Base-by-base conservation (phyloP, 2,113 vertebrate genomes). In the Neomonachus schauinslandi region DNA sequence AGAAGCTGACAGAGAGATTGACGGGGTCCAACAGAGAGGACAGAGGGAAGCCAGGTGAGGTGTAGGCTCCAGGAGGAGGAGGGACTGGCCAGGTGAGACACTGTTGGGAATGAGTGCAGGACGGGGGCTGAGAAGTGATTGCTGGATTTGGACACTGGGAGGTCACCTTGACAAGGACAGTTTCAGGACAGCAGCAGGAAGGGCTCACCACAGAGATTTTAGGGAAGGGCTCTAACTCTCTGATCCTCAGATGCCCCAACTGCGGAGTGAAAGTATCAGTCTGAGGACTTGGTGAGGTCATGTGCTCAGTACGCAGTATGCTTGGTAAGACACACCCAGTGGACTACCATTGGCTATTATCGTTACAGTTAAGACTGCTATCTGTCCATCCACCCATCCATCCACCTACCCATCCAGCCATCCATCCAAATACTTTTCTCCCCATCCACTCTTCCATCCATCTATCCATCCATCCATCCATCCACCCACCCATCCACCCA, bases 121-220 rank as follows among this genome's bases (percentile, higher is more conserved):
- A 3, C 5, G 12, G 63, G 51, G 22, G 9, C 81, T 36, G 55
- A 57, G 11, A 57, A 8, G 11, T 0, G 31, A 9, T 24, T 36
- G 0, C 28, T 11, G 74, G 36, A 7, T 21, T 9, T 51, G 74
- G 31, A 13, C 7, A 0, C 49, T 24, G 10, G 10, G 51, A 46
- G 33, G 15, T 22, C 67, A 33, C 57, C n/a, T 39, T 0, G 7
- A 8, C 11, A 1, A n/a, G 57, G 36, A 15, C 16, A 16, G 1
- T 31, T 28, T 81, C 61, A 16, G 49, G 16, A 16, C 61, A 16
- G 24, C 4, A 61, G 24, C 11, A 39, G 55, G 67, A n/a, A 22
- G 28, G 28, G 49, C 59, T 53, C 31, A 1, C 14, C 21, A 19
- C 69, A 49, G 69, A 49, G 59, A 31, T 22, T 77, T 49, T 24